A percentile compares a stretch with the other conserved stretches of the same genome.
Conservation (phyloP, 2,888 invertebrate genomes). For the Shargacucullia verbasci region DNA sequence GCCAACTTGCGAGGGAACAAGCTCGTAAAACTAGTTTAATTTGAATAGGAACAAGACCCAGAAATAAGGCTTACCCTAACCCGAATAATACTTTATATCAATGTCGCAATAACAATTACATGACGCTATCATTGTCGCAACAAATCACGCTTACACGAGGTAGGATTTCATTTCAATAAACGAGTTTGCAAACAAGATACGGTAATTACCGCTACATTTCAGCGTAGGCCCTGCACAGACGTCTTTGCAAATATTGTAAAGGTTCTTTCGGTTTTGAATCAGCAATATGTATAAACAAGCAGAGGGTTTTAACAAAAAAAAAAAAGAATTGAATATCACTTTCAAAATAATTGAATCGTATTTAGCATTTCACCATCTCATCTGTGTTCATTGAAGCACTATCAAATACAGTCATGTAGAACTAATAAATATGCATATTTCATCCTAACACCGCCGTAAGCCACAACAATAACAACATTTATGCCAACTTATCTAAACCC, state of each 20-base stretch:
- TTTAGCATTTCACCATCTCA: too few relatives aligned
- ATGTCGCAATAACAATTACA: conserved; percentile 52
- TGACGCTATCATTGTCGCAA: conserved; percentile 44
- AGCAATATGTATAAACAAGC: too few relatives aligned
- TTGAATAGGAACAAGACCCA: conserved; percentile 30
- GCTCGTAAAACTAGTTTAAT: conserved; percentile 17
- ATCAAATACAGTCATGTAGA: too few relatives aligned
- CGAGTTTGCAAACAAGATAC: conserved; percentile 41
- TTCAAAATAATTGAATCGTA: too few relatives aligned
- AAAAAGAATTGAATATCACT: too few relatives aligned
- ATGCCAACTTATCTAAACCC: conserved; percentile 43
- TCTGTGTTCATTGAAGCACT: too few relatives aligned
- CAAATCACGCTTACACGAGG: conserved; percentile 45
- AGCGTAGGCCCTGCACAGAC: too few relatives aligned
- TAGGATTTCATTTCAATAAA: conserved; percentile 37
- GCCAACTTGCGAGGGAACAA: too few relatives aligned
- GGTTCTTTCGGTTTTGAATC: too few relatives aligned
- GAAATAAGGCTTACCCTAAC: conserved; percentile 32
- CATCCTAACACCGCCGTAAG: conserved; percentile 32
- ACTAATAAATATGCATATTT: conserved; percentile 3
- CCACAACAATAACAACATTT: conserved; percentile 42
- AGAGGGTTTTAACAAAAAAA: too few relatives aligned
- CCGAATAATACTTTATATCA: conserved; percentile 45
- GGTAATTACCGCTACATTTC: conserved; percentile 3
- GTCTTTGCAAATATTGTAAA: too few relatives aligned